Conservation (phyloP, 2,113 vertebrate genomes). For the Peromyscus polionotus region DNA sequence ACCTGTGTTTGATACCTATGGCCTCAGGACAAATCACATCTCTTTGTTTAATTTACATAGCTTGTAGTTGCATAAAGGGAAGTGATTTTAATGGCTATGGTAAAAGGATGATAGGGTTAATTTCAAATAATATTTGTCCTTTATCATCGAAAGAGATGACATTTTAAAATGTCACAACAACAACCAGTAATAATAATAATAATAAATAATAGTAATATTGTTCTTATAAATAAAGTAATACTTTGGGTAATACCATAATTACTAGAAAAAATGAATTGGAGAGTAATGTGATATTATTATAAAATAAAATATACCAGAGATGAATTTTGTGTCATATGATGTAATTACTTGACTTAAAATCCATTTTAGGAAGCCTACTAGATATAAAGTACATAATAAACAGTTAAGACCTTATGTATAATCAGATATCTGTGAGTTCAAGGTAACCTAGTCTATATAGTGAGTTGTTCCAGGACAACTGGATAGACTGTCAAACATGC, state of each 20-base stretch:
- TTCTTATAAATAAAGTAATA: not conserved
- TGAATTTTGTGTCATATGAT: not conserved
- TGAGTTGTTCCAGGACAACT: not conserved
- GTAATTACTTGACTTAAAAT: conserved; percentile 34
- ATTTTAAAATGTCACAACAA: not conserved
- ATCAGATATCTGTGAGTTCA: not conserved
- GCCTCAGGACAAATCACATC: not conserved
- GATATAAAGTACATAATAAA: not conserved
- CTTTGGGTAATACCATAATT: not conserved
- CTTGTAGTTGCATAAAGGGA: not conserved
- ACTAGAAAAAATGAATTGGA: not conserved
- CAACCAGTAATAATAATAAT: not conserved
- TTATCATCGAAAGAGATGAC: not conserved
- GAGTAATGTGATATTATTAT: not conserved
- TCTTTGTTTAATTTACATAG: not conserved
- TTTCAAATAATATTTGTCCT: not conserved
- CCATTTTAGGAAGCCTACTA: not conserved
- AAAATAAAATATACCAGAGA: not conserved
- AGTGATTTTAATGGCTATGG: not conserved
- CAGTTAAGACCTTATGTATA: not conserved
- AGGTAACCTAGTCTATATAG: not conserved
- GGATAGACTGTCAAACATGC: not conserved
- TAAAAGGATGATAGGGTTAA: not conserved
- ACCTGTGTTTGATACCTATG: not conserved
- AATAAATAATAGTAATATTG: not conserved